Conservation (phyloP, 2,797 vertebrate genomes). For the Lindbergichthys nudifrons region DNA sequence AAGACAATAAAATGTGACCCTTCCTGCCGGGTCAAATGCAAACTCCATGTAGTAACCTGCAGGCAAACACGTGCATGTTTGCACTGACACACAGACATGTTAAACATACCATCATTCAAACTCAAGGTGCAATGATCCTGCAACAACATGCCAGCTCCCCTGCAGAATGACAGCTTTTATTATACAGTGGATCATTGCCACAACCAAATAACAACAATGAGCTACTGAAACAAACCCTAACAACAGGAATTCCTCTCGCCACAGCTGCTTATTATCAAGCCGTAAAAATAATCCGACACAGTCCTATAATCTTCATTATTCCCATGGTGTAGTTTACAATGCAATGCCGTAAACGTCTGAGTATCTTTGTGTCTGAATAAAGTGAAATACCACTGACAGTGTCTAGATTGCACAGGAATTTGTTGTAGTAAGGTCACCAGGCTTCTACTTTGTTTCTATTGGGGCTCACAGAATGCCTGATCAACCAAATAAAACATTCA, state of each 20-base stretch:
- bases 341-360: constrained; percentile 3
- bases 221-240: constrained; percentile 42
- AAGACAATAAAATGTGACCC: constrained; percentile 23
- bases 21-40: constrained; percentile 13
- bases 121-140: background rate
- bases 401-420: constrained; percentile 49
- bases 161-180: constrained; percentile 9
- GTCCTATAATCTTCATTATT: constrained; percentile 42
- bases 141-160: constrained; percentile 37
- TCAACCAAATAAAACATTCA: background rate
- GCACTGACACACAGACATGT: constrained; percentile 15
- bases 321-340: constrained; percentile 1
- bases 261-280: constrained; percentile 67
- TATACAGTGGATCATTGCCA: constrained; percentile 30
- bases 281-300: constrained; percentile 53
- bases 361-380: constrained; percentile 6
- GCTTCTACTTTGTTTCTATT: constrained; percentile 22
- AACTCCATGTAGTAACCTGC: constrained; percentile 26
- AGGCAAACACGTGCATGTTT: constrained; percentile 24
- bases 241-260: constrained; percentile 56
- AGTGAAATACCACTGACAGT: constrained; percentile 6
- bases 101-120: too few relatives aligned
- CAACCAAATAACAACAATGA: constrained; percentile 40
- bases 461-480: constrained; percentile 20
- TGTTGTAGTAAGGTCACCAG: constrained; percentile 47